Evolutionary conservation across 2,797 vertebrate genomes (phyloP), one percentile per base, ranked within the genome.

Genomic region (Micrastur ruficollis): DNA sequence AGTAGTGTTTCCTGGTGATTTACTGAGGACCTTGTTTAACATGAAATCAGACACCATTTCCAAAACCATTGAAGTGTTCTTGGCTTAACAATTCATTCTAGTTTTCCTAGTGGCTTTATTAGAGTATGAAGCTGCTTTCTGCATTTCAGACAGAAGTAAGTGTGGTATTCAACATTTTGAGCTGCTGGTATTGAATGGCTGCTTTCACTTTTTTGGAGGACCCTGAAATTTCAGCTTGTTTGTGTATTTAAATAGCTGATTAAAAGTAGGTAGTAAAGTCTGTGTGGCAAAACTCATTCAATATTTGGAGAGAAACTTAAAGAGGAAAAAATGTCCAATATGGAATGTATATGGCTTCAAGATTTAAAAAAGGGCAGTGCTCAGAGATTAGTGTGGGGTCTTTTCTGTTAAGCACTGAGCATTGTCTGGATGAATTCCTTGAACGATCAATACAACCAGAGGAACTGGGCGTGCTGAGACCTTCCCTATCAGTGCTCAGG

Each of bases 91-190:
- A 27, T 75, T 72, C 78, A 65, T 68, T 81, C 65, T 61, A 31
- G 27, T 66, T 91, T 94, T 90, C 68, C 76, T 78, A 56, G 56
- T n/a, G 61, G 75, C 46, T 94, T 81, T 90, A 83, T 74, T 96
- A 68, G 71, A 91, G 53, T 23, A 36, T 86, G 81, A 86, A 89
- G 68, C 65, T 86, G 59, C 38, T 82, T 89, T 85, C 75, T 88
- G 34, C 71, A 38, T 86, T 94, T 89, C 63, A 34, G 67, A 40
- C 63, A 78, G 75, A 70, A 73, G 14, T 36, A 75, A 83, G 61
- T 38, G 63, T 53, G n/a, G 55, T n/a, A 85, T 92, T 93, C 56
- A 82, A 89, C 55, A 71, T 61, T 91, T 42, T 67, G 73, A 91
- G 72, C 71, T 85, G 74, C 84, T 82, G 36, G 63, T 82, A 65